phyloP scores from a whole-genome alignment of 2,888 invertebrate genomes.

The Nineta flava region DNA sequence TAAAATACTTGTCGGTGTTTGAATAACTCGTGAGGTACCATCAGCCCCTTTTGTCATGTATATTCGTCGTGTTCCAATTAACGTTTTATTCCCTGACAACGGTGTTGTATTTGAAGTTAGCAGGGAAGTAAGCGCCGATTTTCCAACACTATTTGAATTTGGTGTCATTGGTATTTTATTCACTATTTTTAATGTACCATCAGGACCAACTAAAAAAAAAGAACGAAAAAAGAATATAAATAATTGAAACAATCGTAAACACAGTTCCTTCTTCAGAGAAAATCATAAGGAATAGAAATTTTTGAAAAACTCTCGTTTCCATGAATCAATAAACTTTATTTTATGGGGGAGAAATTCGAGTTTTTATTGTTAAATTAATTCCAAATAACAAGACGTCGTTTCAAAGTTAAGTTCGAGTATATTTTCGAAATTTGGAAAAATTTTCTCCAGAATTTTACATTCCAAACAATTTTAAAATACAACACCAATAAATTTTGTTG shows the following conservation, averaged over 20 bases:
- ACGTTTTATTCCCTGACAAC: slow-evolving; percentile 43
- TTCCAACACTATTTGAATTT: slow-evolving; percentile 33
- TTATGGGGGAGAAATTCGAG: too few relatives aligned
- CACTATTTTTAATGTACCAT: slow-evolving; percentile 47
- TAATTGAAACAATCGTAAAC: too few relatives aligned
- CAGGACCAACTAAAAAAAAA: slow-evolving; percentile 24
- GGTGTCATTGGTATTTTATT: slow-evolving; percentile 47
- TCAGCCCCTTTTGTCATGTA: slow-evolving; percentile 62
- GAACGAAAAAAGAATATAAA: slow-evolving; percentile 8
- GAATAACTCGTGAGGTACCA: slow-evolving; percentile 46
- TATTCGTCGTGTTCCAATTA: slow-evolving; percentile 48
- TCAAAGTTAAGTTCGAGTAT: too few relatives aligned
- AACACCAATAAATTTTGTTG: not conserved
- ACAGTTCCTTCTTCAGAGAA: too few relatives aligned
- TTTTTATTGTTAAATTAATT: too few relatives aligned
- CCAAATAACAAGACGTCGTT: too few relatives aligned
- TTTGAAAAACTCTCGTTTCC: too few relatives aligned
- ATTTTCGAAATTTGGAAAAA: too few relatives aligned
- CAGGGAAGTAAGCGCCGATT: slow-evolving; percentile 49
- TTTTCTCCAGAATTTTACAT: too few relatives aligned
- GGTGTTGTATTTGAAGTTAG: slow-evolving; percentile 40
- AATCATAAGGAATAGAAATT: too few relatives aligned
- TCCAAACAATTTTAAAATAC: too few relatives aligned
- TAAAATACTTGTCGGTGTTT: slow-evolving; percentile 38
- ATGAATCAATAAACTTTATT: too few relatives aligned